A percentile compares a stretch with the other conserved stretches of the same genome.
Evolutionary conservation across 2,797 vertebrate genomes (phyloP).

Genomic region (Aulostomus chinensis): DNA sequence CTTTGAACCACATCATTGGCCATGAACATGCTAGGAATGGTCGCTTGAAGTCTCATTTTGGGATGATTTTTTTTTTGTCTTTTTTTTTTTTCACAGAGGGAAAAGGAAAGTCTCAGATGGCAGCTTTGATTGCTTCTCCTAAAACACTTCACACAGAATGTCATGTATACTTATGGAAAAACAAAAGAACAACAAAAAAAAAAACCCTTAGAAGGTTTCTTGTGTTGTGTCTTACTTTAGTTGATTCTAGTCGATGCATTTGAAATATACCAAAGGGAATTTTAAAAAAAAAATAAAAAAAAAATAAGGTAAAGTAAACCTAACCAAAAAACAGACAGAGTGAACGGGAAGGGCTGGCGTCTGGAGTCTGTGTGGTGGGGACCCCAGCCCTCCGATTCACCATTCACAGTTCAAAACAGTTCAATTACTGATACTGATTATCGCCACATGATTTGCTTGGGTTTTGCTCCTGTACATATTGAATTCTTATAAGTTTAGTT

Average conservation of each 20-base stretch:
- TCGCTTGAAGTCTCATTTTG: conserved; percentile 64
- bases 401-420: conserved; percentile 75
- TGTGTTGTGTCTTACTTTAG: conserved; percentile 56
- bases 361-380: conserved; percentile 60
- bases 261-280: conserved; percentile 51
- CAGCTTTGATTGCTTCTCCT: conserved; percentile 87
- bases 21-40: conserved; percentile 78
- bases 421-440: conserved; percentile 82
- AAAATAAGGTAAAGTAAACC: conserved; percentile 14
- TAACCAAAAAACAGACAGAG: conserved; percentile 34
- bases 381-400: conserved; percentile 65
- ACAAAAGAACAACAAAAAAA: conserved; percentile 18
- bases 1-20: conserved; percentile 75
- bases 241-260: conserved; percentile 47
- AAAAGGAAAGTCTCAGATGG: conserved; percentile 75
- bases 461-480: conserved; percentile 66
- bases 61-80: conserved; percentile 50
- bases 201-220: conserved; percentile 68
- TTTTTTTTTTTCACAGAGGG: conserved; percentile 41
- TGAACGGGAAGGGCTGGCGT: conserved; percentile 58
- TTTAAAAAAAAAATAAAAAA: conserved; percentile 13
- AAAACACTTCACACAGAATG: conserved; percentile 83
- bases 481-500: too few species aligned
- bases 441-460: conserved; percentile 83
- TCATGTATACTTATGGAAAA: conserved; percentile 71